These are phyloP conservation scores for Ptilonorhynchus violaceus DNA, from an alignment of 2,113 vertebrate genomes.

Conservation along the genomic window DNA sequence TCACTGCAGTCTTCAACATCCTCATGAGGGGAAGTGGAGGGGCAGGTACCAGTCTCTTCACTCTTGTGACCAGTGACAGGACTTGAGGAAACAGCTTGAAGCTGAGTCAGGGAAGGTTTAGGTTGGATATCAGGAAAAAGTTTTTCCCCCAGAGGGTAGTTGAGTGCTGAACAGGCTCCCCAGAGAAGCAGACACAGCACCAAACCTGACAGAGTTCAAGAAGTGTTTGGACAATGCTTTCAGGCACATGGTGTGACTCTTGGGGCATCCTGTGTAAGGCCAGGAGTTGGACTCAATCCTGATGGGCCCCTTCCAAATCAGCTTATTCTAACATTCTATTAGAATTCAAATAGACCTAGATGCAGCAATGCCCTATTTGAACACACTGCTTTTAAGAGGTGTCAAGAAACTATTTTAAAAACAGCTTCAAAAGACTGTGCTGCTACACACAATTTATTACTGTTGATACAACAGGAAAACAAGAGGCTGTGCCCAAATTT, in stretches of 20 bases:
- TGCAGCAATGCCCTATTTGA: not conserved
- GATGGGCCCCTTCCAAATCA: not conserved
- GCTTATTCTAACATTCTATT: not conserved
- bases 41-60: not conserved
- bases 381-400: not conserved
- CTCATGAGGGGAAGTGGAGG: rapidly evolving
- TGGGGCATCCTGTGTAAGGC: rapidly evolving
- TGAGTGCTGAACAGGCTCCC: not conserved
- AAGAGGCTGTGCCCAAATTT: not conserved
- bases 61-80: not conserved
- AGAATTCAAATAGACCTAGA: not conserved
- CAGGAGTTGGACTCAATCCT: not conserved
- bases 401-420: not conserved
- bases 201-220: not conserved
- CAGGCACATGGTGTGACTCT: not conserved
- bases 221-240: not conserved
- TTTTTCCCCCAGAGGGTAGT: not conserved
- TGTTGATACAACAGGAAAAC: not conserved
- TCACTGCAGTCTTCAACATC: not conserved
- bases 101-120: not conserved
- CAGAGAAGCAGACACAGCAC: not conserved
- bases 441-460: not conserved
- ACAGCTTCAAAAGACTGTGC: not conserved
- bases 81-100: not conserved
- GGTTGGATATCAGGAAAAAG: not conserved